phyloP scores from a whole-genome alignment of 1,140 invertebrate species.

The Yoshiicerus persimilis region DNA sequence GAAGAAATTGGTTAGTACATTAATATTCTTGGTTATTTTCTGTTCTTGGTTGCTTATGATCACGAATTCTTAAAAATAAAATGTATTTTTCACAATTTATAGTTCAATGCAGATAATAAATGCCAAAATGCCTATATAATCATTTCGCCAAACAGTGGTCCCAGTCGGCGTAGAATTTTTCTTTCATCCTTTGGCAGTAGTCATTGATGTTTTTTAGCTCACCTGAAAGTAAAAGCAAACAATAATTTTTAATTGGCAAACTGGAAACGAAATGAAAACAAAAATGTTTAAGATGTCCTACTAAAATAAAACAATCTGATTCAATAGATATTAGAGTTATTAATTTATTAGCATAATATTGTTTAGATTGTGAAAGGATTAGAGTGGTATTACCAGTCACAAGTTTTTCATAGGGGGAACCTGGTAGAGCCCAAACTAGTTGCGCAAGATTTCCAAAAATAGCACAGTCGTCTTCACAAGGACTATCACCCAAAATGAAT shows the following conservation, averaged over 20 bases:
- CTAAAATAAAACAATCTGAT: not conserved
- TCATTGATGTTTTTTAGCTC: conserved; percentile 33
- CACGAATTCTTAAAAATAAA: too few relatives aligned
- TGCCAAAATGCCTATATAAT: too few relatives aligned
- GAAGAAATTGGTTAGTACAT: too few relatives aligned
- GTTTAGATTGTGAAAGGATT: too few relatives aligned
- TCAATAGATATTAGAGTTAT: not conserved
- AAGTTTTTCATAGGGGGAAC: conserved; percentile 51
- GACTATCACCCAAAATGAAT: conserved; percentile 55
- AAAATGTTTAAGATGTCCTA: too few relatives aligned
- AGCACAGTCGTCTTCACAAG: conserved; percentile 55
- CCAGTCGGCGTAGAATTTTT: conserved; percentile 32
- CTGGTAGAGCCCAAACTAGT: conserved; percentile 54
- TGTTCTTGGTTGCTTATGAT: too few relatives aligned
- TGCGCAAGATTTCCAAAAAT: conserved; percentile 56
- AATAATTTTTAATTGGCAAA: too few relatives aligned
- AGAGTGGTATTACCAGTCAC: conserved; percentile 47
- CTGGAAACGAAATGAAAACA: too few relatives aligned
- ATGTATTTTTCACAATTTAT: too few relatives aligned
- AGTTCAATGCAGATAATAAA: too few relatives aligned
- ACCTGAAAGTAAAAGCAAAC: too few relatives aligned
- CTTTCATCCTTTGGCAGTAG: conserved; percentile 29
- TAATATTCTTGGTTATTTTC: too few relatives aligned
- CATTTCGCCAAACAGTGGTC: not conserved
- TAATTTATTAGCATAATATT: not conserved